phyloP scores from a whole-genome alignment of 2,113 vertebrate genomes.

The Myotis davidii region DNA sequence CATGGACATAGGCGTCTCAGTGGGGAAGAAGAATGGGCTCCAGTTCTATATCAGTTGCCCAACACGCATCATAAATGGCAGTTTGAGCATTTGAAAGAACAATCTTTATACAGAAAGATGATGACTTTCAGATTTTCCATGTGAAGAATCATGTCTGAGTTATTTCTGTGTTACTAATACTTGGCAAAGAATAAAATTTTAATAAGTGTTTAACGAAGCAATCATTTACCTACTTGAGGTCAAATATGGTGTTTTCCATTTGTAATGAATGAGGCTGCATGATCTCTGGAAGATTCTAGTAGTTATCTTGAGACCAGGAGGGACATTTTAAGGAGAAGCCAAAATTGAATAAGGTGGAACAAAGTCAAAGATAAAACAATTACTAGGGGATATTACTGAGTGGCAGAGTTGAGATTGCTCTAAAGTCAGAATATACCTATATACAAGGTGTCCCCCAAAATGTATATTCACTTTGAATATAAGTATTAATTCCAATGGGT shows the following conservation, averaged over 20 bases:
- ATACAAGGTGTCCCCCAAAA: too few species aligned
- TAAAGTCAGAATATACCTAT: background rate
- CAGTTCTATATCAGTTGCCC: background rate
- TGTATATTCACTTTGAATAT: too few species aligned
- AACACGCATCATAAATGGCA: background rate
- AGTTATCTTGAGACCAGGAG: background rate
- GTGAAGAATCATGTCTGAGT: background rate
- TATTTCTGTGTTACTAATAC: background rate
- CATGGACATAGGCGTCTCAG: too few species aligned
- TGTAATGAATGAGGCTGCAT: background rate
- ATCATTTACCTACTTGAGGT: background rate
- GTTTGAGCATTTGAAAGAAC: background rate
- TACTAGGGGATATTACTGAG: background rate
- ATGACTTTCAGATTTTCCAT: background rate
- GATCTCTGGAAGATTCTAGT: background rate
- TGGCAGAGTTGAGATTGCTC: background rate
- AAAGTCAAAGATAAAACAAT: background rate
- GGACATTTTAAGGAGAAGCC: background rate
- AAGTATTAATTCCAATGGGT: too few species aligned
- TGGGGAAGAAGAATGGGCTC: background rate
- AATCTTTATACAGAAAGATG: background rate
- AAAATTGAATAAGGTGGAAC: background rate
- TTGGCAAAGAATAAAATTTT: background rate
- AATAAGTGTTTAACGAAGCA: background rate
- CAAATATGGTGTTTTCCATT: conserved; percentile 10